Evolutionary conservation across 2,113 vertebrate species (phyloP).

Genomic region (Bubo blakistoni): DNA sequence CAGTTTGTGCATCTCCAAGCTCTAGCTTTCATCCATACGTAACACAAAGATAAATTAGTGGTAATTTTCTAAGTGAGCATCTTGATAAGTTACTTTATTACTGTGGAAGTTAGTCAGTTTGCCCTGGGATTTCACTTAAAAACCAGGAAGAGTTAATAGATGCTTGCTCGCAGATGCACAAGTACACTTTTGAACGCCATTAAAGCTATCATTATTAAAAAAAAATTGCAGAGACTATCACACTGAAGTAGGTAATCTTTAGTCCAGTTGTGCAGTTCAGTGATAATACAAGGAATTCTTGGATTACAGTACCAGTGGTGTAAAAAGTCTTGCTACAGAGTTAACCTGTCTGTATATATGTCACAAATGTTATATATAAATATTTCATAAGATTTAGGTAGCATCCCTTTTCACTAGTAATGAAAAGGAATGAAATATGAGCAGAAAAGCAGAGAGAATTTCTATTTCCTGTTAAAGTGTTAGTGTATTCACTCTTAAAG

Average conservation of each 20-base stretch:
- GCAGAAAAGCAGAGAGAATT: background rate
- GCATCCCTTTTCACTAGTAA: background rate
- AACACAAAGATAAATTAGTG: constrained; percentile 25
- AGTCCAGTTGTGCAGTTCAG: background rate
- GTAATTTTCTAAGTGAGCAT: background rate
- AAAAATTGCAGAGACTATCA: background rate
- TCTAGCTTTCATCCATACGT: background rate
- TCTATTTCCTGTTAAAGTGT: background rate
- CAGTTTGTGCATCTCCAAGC: background rate
- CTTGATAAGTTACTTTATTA: background rate
- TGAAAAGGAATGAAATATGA: background rate
- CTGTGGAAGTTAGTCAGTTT: constrained; percentile 10
- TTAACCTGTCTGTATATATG: background rate
- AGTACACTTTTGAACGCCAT: background rate
- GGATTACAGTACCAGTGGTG: background rate
- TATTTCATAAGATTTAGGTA: background rate
- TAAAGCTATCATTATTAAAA: background rate
- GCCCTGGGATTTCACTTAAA: background rate
- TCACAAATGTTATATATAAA: background rate
- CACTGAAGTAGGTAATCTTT: constrained; percentile 9
- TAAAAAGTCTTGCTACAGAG: background rate
- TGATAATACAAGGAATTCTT: background rate
- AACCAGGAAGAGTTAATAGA: background rate
- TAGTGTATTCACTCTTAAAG: background rate
- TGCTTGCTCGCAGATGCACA: background rate